Evolutionary conservation across 2,888 invertebrate species (phyloP), one percentile per base, ranked within the genome.

Genomic region (Caenorhabditis japonica): DNA sequence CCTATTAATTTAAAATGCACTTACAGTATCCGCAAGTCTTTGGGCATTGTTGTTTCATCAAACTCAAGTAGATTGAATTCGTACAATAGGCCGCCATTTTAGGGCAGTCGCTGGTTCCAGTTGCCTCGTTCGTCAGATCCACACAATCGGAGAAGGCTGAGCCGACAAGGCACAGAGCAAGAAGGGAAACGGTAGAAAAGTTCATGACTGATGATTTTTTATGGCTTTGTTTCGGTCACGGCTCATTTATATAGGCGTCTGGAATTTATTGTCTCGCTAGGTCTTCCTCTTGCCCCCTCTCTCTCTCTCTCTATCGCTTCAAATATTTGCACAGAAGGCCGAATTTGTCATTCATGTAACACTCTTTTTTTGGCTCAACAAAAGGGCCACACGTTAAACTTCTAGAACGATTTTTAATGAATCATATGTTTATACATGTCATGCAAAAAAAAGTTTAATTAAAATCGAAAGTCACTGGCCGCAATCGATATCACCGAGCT

Each of bases 21-120:
- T 15, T n/a, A 49, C 69, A 71, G n/a, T 58, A 56, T 46, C 71
- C 71, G 30, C 71, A 72, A 27, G 71, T 72, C 49, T 53, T 72
- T 21, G 71, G 71, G 30, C 71, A 72, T 27, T 72, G 71, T n/a
- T 23, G 19, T 34, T 49, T 62, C 71, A 72, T 72, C 25, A 72
- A 19, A 0, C 33, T 52, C 43, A 61, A 19, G 21, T 64, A 72
- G 15, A 41, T 53, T n/a, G 59, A 13, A n/a, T 72, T 72, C 12
- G 58, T 58, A 25, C 71, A 72, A 30, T 61, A 64, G 8, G 61
- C 30, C 4, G 51, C 51, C 53, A 62, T 56, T 30, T 46, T n/a
- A 4, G 61, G n/a, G 30, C 60, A 70, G 19, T 71, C 46, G n/a
- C 59, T 59, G 52, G 46, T 41, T 44, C 61, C 61, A 1, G 60